Evolutionary conservation across 23 tunicate genomes (phyloP).

Genomic region (Ascidia mentula): DNA sequence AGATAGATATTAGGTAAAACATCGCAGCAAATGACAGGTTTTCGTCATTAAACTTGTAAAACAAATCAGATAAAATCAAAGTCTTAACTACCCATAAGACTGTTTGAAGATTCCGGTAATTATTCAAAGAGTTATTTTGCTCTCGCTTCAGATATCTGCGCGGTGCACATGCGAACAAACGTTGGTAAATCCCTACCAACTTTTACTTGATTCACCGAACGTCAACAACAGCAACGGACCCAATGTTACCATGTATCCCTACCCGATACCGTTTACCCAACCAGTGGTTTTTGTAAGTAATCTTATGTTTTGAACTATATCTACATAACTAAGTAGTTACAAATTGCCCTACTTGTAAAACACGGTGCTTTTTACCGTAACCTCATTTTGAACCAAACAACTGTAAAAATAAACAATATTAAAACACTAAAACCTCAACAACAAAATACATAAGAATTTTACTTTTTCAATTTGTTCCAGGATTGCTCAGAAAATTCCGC

Average conservation of each 20-base stretch:
- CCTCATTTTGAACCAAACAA: no score
- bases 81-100: no score
- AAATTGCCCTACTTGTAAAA: not conserved
- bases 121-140: no score
- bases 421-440: no score
- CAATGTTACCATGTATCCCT: conserved; percentile 19
- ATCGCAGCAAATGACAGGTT: no score
- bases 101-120: no score
- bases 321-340: not conserved
- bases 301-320: not conserved
- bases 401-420: no score
- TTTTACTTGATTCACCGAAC: not conserved
- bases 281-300: conserved; percentile 28
- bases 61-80: no score
- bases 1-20: no score
- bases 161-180: conserved; percentile 31
- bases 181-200: conserved; percentile 40
- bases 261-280: conserved; percentile 14
- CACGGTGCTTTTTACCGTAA: not conserved
- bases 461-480: not conserved
- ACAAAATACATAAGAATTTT: not conserved
- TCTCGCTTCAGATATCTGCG: conserved; percentile 25
- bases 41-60: no score
- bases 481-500: conserved; percentile 23
- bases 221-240: conserved; percentile 13